Conservation (phyloP, 2,797 vertebrate species). For the Iguana delicatissima region DNA sequence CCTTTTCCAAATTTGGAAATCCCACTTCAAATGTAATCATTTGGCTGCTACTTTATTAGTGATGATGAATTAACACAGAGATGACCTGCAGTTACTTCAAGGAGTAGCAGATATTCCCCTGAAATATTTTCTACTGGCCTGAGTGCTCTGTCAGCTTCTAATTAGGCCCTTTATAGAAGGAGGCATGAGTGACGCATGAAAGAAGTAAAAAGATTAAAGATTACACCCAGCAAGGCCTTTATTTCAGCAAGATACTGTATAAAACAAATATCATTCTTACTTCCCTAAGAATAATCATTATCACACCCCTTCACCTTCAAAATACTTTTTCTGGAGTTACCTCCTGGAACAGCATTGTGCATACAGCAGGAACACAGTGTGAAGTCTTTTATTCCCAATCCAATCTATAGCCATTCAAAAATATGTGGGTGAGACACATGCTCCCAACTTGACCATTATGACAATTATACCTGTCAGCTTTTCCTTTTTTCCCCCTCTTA, state of each 20-base stretch:
- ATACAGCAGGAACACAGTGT: not conserved
- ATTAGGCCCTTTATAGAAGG: not conserved
- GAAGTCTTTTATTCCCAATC: too few relatives aligned
- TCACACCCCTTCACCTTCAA: not conserved
- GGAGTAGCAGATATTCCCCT: not conserved
- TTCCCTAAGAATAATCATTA: not conserved
- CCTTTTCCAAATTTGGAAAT: not conserved
- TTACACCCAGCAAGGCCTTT: not conserved
- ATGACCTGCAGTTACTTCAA: not conserved
- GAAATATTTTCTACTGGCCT: not conserved
- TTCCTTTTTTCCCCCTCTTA: not conserved
- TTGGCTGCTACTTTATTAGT: not conserved
- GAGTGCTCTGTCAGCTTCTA: not conserved
- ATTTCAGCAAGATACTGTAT: not conserved
- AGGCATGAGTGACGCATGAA: not conserved
- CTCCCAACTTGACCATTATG: not conserved
- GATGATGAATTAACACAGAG: not conserved
- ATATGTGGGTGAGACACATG: fast-evolving
- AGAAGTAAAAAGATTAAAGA: not conserved
- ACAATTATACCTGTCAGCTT: not conserved
- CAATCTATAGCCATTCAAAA: not conserved
- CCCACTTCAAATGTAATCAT: not conserved
- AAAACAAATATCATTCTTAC: not conserved
- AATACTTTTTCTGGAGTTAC: not conserved
- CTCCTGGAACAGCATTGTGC: not conserved